phyloP scores from a whole-genome alignment of 2,113 vertebrate species.

The Fulica atra region DNA sequence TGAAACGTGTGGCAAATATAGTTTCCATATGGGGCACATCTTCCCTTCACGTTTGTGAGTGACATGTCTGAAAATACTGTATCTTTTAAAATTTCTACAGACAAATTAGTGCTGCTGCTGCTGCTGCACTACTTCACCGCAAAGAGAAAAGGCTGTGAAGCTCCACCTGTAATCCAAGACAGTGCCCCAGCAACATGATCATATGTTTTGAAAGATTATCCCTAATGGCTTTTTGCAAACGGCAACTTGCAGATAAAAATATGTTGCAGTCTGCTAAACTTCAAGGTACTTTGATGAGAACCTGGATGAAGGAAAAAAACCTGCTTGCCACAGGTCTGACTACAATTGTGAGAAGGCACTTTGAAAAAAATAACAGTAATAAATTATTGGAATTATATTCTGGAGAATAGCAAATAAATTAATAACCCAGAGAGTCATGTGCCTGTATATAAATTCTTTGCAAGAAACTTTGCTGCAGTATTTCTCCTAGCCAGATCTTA shows the following conservation, averaged over 20 bases:
- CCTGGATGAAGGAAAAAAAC: background rate
- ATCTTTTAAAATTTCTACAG: conserved; percentile 11
- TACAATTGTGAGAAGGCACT: background rate
- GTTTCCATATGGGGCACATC: conserved; percentile 72
- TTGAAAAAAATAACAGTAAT: background rate
- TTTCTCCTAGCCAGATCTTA: background rate
- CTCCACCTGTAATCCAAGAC: background rate
- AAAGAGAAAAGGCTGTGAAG: conserved; percentile 1
- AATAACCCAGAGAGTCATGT: background rate
- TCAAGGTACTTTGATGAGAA: background rate
- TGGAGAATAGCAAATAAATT: background rate
- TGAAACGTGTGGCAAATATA: conserved; percentile 82
- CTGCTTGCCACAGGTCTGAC: accelerated
- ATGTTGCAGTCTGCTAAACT: conserved; percentile 22
- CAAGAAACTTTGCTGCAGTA: background rate
- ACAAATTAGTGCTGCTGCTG: background rate
- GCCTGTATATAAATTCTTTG: background rate
- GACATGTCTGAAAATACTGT: conserved; percentile 34
- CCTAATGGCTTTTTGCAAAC: conserved; percentile 51
- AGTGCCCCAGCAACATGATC: conserved; percentile 9
- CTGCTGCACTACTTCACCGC: background rate
- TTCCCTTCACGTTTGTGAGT: conserved; percentile 46
- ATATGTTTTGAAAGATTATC: conserved; percentile 70
- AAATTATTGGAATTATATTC: background rate
- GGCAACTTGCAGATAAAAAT: conserved; percentile 58